Evolutionary conservation across 1,140 invertebrate species (phyloP), one percentile per base, ranked within the genome.

Genomic region (Pantala flavescens): DNA sequence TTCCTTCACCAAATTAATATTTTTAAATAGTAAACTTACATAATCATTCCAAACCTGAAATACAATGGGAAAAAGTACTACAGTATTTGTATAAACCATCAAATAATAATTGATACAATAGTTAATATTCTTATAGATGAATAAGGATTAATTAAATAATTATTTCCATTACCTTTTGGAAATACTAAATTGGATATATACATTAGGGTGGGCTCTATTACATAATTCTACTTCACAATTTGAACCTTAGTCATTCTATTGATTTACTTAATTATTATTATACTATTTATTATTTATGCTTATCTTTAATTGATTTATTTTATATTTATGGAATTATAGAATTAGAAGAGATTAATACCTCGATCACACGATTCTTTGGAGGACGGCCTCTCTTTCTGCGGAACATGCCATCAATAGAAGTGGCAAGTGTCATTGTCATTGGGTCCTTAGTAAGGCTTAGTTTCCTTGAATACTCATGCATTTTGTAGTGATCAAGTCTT

Each of bases 341-440:
- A 36, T 36, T 36, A 36, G 28, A 36, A 36, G 28, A 5, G 28
- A 36, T 36, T 9, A 36, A 9, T 78, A 86, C 85, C 86, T 96
- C 94, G 72, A 97, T 94, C 19, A 96, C 89, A 3, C 94, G 85
- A 81, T 96, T 96, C 82, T 97, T 97, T 16, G 94, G 95, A 23
- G 95, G 95, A 74, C 95, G 85, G 75, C 95, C 95, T 36, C 95
- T 85, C 80, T 97, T 97, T 76, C 94, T 86, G 81, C 93, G 92
- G 80, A 96, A 96, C 88, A 94, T 92, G 19, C 92, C 91, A 81
- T 95, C 93, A 71, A 94, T 87, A 24, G 90, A 91, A 28, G 90
- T 93, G 2, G 88, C 86, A 21, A 90, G 82, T 0, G 90, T 88
- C 78, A 87, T 86, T 75, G 85, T 86, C 73, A 86, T 83, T 49